These are phyloP conservation scores for Agriopis aurantiaria DNA, from an alignment of 2,888 invertebrate genomes.

Conservation along the genomic window DNA sequence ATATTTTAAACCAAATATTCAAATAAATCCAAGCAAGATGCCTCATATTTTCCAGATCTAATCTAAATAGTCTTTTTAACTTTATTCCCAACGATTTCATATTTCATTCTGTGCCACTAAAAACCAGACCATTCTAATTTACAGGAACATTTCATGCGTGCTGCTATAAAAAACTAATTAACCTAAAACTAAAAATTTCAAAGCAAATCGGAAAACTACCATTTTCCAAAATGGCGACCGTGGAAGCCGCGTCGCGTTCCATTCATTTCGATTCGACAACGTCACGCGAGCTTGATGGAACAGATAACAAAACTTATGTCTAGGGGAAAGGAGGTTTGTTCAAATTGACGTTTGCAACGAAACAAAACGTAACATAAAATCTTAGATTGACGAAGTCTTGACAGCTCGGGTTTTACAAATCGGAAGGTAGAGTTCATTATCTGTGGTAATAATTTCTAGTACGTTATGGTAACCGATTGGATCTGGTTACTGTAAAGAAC, in stretches of 20 bases:
- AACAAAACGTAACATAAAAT: slow-evolving; percentile 38
- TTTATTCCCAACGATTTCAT: slow-evolving; percentile 8
- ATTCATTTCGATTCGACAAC: slow-evolving; percentile 67
- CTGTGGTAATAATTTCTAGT: slow-evolving; percentile 18
- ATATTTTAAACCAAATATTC: background rate
- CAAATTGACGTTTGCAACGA: slow-evolving; percentile 44
- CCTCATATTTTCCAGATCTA: background rate
- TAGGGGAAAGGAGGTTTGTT: slow-evolving; percentile 40
- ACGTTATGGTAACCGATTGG: slow-evolving; percentile 13
- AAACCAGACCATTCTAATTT: slow-evolving; percentile 26
- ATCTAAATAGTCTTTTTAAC: background rate
- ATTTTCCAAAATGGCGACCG: slow-evolving; percentile 68
- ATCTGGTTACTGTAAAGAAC: slow-evolving; percentile 3
- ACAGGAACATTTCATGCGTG: slow-evolving; percentile 38
- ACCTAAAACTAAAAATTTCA: slow-evolving; percentile 38
- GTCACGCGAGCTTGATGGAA: slow-evolving; percentile 47
- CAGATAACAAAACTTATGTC: slow-evolving; percentile 48
- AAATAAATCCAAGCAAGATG: background rate
- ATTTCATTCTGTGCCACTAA: slow-evolving; percentile 18
- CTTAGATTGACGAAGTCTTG: slow-evolving; percentile 31
- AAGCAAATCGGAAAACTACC: slow-evolving; percentile 50
- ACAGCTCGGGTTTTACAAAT: slow-evolving; percentile 23
- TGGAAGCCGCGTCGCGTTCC: slow-evolving; percentile 57
- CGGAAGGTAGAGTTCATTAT: slow-evolving; percentile 10
- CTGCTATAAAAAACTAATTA: slow-evolving; percentile 42